phyloP scores from a whole-genome alignment of 2,888 invertebrate genomes.

The Macaria liturata region DNA sequence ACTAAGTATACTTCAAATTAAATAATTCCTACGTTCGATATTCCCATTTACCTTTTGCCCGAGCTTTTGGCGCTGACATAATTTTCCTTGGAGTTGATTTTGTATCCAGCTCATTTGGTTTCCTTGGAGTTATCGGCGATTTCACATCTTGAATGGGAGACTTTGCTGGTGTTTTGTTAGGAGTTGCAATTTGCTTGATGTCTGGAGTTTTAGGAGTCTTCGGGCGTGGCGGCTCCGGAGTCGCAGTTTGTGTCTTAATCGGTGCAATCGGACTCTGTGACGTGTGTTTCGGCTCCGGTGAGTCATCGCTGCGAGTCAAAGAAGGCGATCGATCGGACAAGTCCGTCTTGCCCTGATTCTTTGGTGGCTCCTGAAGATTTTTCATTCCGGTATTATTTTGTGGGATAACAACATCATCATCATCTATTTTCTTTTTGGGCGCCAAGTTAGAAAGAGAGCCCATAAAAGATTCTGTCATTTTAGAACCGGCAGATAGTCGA shows the following conservation, averaged over 20 bases:
- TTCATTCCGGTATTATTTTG: conserved; percentile 60
- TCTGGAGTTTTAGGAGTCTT: conserved; percentile 67
- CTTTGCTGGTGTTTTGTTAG: conserved; percentile 57
- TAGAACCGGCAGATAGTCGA: conserved; percentile 70
- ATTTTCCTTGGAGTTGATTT: conserved; percentile 71
- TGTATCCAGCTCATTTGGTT: conserved; percentile 69
- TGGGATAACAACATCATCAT: conserved; percentile 73
- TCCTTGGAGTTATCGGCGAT: conserved; percentile 56
- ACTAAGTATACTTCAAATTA: neutral
- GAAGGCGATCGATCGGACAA: conserved; percentile 76
- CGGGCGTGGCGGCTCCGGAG: conserved; percentile 65
- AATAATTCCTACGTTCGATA: conserved; percentile 1
- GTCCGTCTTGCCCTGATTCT: conserved; percentile 58
- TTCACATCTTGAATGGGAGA: conserved; percentile 59
- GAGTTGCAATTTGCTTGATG: conserved; percentile 44
- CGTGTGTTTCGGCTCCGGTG: conserved; percentile 69
- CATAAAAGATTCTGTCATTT: conserved; percentile 79
- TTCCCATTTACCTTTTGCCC: conserved; percentile 70
- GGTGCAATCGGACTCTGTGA: conserved; percentile 48
- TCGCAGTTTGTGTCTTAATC: conserved; percentile 56
- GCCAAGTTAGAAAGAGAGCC: conserved; percentile 64
- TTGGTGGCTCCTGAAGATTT: conserved; percentile 42
- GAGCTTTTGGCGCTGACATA: conserved; percentile 68
- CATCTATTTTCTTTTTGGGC: conserved; percentile 66
- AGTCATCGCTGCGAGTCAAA: conserved; percentile 76